Base-by-base conservation (phyloP, 2,797 vertebrate genomes). In the Varecia variegata region DNA sequence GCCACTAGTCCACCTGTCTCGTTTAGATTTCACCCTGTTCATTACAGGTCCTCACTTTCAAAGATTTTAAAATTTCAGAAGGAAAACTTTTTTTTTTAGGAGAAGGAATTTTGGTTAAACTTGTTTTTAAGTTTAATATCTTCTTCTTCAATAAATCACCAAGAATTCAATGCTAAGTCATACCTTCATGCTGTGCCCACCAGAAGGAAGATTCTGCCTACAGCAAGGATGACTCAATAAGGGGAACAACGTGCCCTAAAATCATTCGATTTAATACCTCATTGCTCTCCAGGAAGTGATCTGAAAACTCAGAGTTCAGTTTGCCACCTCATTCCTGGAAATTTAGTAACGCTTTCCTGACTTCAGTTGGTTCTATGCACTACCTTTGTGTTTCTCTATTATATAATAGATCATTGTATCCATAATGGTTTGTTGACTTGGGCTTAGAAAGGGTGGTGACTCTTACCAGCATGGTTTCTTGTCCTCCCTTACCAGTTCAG, bases 321-420 rank as follows among this genome's bases (percentile, higher is more conserved):
- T 85, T 96, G 67, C 79, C 85, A 88, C 88, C 77, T 95, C 77
- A 54, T 96, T 96, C 90, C 90, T 97, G 56, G 62, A 97, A 76
- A 58, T 84, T 70, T 65, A 96, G 85, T 62, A 97, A 85, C 15
- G 82, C 38, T 77, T 95, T 71, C 45, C 50, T 58, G 5, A 80
- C 52, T 80, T 80, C 35, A 56, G 0, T 80, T 80, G 47, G 56
- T 93, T 96, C 47, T 83, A 14, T 6, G 43, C 4, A 68, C 25
- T 50, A 32, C 67, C 71, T 80, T 85, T 85, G 3, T 87, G n/a
- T 71, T 88, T 95, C 77, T 89, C 70, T 93, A 93, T 92, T 77
- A 38, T 45, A 84, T 23, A 40, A 18, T 82, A 27, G 54, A 56
- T 56, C 54, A 73, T 80, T 84, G 67, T 47, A 82, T 92, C 82